Base-by-base conservation (phyloP, 2,888 invertebrate species). In the Limnephilus marmoratus region DNA sequence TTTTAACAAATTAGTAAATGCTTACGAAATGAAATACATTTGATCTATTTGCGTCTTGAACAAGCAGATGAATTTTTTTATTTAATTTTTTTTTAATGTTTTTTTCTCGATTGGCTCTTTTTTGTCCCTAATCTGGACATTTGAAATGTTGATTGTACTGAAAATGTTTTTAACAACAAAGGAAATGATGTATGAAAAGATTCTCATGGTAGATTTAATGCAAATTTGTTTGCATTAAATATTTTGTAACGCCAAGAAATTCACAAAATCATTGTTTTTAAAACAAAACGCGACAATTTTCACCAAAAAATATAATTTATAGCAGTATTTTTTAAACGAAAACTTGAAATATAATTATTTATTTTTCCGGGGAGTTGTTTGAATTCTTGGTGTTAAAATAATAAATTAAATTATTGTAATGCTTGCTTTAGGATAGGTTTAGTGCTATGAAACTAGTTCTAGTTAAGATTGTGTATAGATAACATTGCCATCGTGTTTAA, bases 361-460 rank as follows among this genome's bases (percentile, higher is more conserved):
- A 83, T 83, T 83, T 29, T 83, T 34, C 5, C 31, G 31, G 31
- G 31, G 3, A 12, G 82, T 24, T 34, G 15, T 24, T 83, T 83
- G 82, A 37, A 31, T 31, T 83, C 31, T 34, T 83, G 31, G 31
- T 83, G 31, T 83, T 83, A 34, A 83, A 83, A 34, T 83, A 83
- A 83, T 83, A 31, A 34, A 83, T 34, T 11, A 12, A 34, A 31
- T 7, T 18, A 34, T 34, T 83, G 34, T 83, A 34, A 18, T 83
- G 29, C 37, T 83, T 83, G 31, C 82, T 34, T 15, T 34, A 83
- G 31, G 31, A 34, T 31, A 34, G 31, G 29, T 83, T 83, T 83
- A 83, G 34, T 34, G 29, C 82, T 82, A 82, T 68, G 18, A 49
- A 11, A 49, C 49, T 49, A 49, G 18, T 68, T 68, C 53, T 68